Evolutionary conservation across 1,140 invertebrate genomes (phyloP).

Genomic region (Drosophila bifasciata): DNA sequence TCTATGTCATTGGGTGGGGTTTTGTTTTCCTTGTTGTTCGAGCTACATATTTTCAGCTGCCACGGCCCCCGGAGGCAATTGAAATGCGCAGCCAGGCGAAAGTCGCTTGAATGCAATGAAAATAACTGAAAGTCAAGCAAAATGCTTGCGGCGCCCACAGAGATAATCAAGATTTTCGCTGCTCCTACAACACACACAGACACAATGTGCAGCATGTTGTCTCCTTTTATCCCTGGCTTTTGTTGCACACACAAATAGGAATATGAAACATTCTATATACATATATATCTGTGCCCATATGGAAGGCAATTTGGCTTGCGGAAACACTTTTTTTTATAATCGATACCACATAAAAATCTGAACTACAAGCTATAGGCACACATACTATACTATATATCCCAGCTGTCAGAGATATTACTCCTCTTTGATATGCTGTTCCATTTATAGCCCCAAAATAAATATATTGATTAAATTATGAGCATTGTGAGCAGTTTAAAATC

Average conservation of each 20-base stretch:
- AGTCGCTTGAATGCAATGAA: conserved; percentile 74
- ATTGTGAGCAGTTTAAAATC: conserved; percentile 28
- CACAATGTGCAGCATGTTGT: conserved; percentile 41
- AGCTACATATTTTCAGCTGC: neutral
- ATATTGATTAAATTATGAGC: conserved; percentile 48
- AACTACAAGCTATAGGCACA: conserved; percentile 12
- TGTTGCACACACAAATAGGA: conserved; percentile 5
- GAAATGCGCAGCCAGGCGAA: conserved; percentile 68
- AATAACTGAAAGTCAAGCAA: conserved; percentile 70
- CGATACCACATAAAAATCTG: conserved; percentile 35
- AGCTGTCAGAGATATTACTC: conserved; percentile 36
- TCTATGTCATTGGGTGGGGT: conserved; percentile 66
- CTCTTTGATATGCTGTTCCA: neutral
- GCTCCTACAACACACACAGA: too few species aligned
- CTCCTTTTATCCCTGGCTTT: conserved; percentile 3
- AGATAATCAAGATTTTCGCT: conserved; percentile 69
- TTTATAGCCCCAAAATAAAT: conserved; percentile 33
- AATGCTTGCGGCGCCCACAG: conserved; percentile 63
- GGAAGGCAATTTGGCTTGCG: conserved; percentile 33
- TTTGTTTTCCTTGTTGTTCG: conserved; percentile 8
- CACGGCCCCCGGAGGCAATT: conserved; percentile 50
- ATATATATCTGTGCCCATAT: conserved; percentile 15
- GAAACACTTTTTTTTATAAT: conserved; percentile 25
- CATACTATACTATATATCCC: conserved; percentile 21
- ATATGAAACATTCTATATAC: conserved; percentile 17